These are phyloP conservation scores for Tenebrio molitor DNA, from an alignment of 1,140 invertebrate species.

Conservation along the genomic window DNA sequence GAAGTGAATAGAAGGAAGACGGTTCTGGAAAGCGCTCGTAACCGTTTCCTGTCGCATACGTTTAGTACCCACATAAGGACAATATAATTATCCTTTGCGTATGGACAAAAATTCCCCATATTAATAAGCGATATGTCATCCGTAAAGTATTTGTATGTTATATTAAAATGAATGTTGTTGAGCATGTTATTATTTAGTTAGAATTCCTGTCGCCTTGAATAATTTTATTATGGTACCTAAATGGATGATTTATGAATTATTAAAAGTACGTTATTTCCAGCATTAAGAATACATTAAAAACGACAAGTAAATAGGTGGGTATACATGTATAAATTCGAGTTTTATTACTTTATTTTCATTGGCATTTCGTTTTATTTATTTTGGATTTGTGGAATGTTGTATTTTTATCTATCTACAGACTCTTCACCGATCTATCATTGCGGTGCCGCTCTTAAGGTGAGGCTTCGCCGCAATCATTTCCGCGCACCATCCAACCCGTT, in stretches of 20 bases:
- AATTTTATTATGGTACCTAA: constrained; percentile 42
- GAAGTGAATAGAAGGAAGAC: no score
- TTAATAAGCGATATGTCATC: constrained; percentile 29
- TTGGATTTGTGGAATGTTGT: constrained; percentile 28
- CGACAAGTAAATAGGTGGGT: constrained; percentile 24
- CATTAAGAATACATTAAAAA: constrained; percentile 34
- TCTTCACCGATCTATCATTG: not conserved
- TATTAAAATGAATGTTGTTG: constrained; percentile 26
- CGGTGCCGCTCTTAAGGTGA: no score
- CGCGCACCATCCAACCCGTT: no score
- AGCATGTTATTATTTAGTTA: constrained; percentile 34
- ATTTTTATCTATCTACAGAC: not conserved
- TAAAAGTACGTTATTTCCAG: constrained; percentile 39
- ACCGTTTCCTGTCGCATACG: not conserved
- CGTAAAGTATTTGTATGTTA: constrained; percentile 4
- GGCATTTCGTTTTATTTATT: constrained; percentile 29
- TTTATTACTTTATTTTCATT: constrained; percentile 35
- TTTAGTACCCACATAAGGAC: constrained; percentile 21
- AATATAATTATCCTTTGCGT: constrained; percentile 10
- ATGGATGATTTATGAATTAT: constrained; percentile 42
- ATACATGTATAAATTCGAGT: constrained; percentile 11
- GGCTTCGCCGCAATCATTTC: not conserved
- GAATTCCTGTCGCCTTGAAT: constrained; percentile 38
- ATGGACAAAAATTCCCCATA: constrained; percentile 19
- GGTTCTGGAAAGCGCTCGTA: not conserved